Evolutionary conservation across 2,797 vertebrate genomes (phyloP).

Genomic region (Pseudopleuronectes americanus): DNA sequence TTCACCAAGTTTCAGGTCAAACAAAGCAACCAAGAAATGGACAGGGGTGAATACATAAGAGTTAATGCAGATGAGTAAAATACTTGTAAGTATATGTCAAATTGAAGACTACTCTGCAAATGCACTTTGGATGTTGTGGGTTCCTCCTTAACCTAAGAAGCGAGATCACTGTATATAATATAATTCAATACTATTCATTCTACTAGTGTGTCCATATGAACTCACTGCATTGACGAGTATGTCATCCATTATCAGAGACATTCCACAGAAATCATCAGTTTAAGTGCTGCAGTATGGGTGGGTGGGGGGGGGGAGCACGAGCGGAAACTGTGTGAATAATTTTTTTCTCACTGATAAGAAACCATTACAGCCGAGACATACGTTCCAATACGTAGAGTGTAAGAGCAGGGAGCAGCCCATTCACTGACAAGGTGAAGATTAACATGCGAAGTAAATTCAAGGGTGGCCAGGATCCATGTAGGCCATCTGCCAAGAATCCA

Average conservation of each 20-base stretch:
- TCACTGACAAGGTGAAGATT: slow-evolving; percentile 65
- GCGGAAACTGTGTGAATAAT: slow-evolving; percentile 22
- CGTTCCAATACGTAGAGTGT: slow-evolving; percentile 41
- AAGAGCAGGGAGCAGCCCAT: slow-evolving; percentile 58
- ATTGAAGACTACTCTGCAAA: neutral
- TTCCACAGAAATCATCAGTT: slow-evolving; percentile 39
- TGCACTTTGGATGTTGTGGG: slow-evolving; percentile 7
- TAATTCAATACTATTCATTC: slow-evolving; percentile 13
- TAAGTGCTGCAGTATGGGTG: slow-evolving; percentile 31
- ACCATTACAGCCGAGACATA: slow-evolving; percentile 46
- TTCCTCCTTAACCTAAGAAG: slow-evolving; percentile 1
- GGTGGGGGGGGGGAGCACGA: slow-evolving; percentile 19
- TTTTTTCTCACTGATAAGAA: slow-evolving; percentile 58
- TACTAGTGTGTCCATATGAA: slow-evolving; percentile 7
- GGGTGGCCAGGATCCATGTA: slow-evolving; percentile 63
- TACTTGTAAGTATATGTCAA: neutral
- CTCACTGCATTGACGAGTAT: neutral
- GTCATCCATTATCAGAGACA: slow-evolving; percentile 42
- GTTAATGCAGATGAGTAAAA: slow-evolving; percentile 4
- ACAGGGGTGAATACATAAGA: too few relatives aligned
- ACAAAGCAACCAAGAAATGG: too few relatives aligned
- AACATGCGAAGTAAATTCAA: slow-evolving; percentile 64
- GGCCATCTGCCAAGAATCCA: slow-evolving; percentile 75
- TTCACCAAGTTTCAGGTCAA: too few relatives aligned
- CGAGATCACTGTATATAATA: slow-evolving; percentile 5